phyloP scores from a whole-genome alignment of 2,888 invertebrate genomes.

The Latrodectus hesperus region DNA sequence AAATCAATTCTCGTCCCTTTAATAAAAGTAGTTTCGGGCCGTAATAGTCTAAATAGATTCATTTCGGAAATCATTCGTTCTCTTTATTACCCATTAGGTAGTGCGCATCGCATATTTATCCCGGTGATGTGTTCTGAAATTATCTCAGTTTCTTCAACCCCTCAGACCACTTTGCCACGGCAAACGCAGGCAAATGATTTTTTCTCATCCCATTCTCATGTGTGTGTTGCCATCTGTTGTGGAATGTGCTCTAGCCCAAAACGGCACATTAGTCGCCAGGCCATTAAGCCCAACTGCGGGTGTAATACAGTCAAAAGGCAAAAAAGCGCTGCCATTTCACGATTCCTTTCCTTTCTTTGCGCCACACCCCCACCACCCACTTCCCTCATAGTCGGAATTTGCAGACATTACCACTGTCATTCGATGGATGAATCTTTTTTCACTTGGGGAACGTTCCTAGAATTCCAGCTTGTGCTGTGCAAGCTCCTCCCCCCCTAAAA shows the following conservation, averaged over 20 bases:
- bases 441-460: conserved; percentile 22
- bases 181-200: conserved; percentile 37
- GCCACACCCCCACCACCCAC: conserved; percentile 4
- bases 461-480: neutral
- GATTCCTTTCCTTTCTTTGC: conserved; percentile 1
- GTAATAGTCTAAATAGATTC: too few species aligned
- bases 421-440: conserved; percentile 53
- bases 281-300: conserved; percentile 68
- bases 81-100: too few species aligned
- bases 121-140: neutral
- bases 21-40: too few species aligned
- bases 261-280: conserved; percentile 64
- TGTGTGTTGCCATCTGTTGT: conserved; percentile 56
- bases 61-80: too few species aligned
- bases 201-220: conserved; percentile 43
- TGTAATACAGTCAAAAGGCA: conserved; percentile 69
- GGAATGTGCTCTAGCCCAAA: conserved; percentile 52
- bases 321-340: conserved; percentile 54
- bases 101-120: too few species aligned
- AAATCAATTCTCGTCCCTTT: too few species aligned
- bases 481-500: too few species aligned
- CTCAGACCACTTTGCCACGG: conserved; percentile 30
- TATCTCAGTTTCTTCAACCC: neutral
- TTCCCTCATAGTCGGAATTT: conserved; percentile 45
- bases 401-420: conserved; percentile 65